Base-by-base conservation (phyloP, 1,140 invertebrate species). In the Glomeris maerens region DNA sequence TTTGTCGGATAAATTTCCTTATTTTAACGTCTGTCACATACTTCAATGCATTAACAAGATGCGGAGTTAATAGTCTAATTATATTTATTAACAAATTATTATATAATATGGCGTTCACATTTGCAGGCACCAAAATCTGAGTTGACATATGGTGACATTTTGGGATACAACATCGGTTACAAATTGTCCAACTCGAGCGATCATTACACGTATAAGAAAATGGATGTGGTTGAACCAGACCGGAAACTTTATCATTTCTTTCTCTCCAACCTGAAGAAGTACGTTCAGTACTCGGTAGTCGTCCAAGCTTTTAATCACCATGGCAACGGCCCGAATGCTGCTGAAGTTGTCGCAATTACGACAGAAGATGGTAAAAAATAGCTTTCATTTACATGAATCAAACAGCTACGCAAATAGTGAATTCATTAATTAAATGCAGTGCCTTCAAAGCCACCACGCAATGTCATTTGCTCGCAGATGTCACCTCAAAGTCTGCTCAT, bases 101-200 rank as follows among this genome's bases (percentile, higher is more conserved):
- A n/a, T n/a, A n/a, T n/a, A n/a, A n/a, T n/a, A n/a, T n/a, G n/a
- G n/a, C n/a, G n/a, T n/a, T n/a, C n/a, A n/a, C n/a, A n/a, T 21
- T 17, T 42, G 5, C 40, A 42, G 68, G 84, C 88, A 57, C 88
- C 89, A 50, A 72, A 80, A 57, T 77, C 81, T 41, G 81, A 87
- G 53, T 81, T 88, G 60, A 92, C 87, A 87, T 92, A 94, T 60
- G 89, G 89, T 23, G 85, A 91, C 69, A 85, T 94, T 58, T 74
- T 83, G 56, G 86, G 86, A 52, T 90, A 90, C 64, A 89, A 94
- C 62, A 60, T 73, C 4, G 70, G 69, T 1, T 72, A 71, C 55
- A 68, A 66, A 53, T 56, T 65, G 13, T 59, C 61, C 3, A 66
- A 66, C 38, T 63, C 63, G 31, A 53, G 55, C 2, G 63, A 66